These are phyloP conservation scores for Trichomycterus rosablanca DNA, from an alignment of 2,113 vertebrate genomes.

Conservation along the genomic window DNA sequence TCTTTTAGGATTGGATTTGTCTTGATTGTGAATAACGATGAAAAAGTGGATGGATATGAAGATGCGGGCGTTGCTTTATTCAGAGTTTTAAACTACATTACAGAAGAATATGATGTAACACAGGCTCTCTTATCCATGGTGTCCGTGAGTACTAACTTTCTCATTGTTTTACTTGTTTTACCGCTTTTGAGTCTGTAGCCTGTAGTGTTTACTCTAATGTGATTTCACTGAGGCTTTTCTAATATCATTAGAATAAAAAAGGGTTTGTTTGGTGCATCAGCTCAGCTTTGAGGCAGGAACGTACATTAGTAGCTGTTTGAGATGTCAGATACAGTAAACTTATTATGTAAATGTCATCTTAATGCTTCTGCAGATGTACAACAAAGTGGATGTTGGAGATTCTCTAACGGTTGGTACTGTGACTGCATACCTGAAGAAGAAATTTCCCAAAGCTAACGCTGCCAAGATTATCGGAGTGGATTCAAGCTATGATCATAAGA, in stretches of 20 bases:
- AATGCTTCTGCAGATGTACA: constrained; percentile 76
- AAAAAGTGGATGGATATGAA: constrained; percentile 75
- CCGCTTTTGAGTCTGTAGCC: not conserved
- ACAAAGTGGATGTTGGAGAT: constrained; percentile 65
- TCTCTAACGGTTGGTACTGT: constrained; percentile 73
- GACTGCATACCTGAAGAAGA: constrained; percentile 68
- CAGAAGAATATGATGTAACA: constrained; percentile 74
- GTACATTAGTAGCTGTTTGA: constrained; percentile 36
- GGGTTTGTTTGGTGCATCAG: constrained; percentile 34
- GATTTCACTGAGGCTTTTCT: constrained; percentile 13
- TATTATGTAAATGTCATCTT: constrained; percentile 43
- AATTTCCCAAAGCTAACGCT: constrained; percentile 75
- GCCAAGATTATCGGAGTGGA: constrained; percentile 71
- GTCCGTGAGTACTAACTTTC: constrained; percentile 72
- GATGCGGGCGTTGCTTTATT: constrained; percentile 85
- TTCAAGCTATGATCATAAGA: constrained; percentile 78
- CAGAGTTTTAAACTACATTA: constrained; percentile 83
- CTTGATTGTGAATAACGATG: constrained; percentile 82
- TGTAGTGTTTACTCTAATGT: constrained; percentile 24
- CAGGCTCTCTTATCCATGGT: constrained; percentile 79
- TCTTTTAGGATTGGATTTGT: constrained; percentile 88
- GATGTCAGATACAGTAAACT: constrained; percentile 38
- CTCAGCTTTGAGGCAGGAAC: constrained; percentile 35
- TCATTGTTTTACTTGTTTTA: not conserved
- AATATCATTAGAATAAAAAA: constrained; percentile 45